These are phyloP conservation scores for Phorcus lineatus DNA, from an alignment of 2,888 invertebrate genomes.

Conservation along the genomic window DNA sequence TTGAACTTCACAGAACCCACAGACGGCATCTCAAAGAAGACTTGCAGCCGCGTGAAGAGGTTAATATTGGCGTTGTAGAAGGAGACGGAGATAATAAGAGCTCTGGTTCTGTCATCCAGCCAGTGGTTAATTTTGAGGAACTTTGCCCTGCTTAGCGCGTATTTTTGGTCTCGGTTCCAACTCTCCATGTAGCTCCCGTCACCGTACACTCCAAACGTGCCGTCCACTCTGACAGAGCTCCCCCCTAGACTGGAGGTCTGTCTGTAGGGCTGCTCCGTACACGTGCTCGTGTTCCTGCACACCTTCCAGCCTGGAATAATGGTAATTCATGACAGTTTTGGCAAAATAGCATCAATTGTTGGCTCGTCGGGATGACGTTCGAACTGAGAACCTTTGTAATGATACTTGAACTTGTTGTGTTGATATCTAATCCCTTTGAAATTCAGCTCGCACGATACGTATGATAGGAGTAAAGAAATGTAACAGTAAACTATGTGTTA, in stretches of 20 bases:
- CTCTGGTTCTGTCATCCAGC: slow-evolving; percentile 46
- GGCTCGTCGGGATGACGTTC: too few relatives aligned
- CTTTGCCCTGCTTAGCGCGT: slow-evolving; percentile 25
- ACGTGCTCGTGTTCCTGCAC: not conserved
- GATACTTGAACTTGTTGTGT: too few relatives aligned
- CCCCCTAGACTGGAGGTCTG: not conserved
- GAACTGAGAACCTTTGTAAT: too few relatives aligned
- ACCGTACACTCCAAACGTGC: slow-evolving; percentile 31
- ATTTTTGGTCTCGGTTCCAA: slow-evolving; percentile 28
- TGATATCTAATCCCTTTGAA: too few relatives aligned
- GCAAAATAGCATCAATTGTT: too few relatives aligned
- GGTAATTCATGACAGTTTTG: too few relatives aligned
- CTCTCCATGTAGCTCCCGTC: slow-evolving; percentile 39
- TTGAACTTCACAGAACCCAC: slow-evolving; percentile 26
- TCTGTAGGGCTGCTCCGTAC: not conserved
- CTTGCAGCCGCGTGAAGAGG: slow-evolving; percentile 35
- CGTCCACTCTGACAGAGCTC: slow-evolving; percentile 23
- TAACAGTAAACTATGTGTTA: too few relatives aligned
- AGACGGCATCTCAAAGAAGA: slow-evolving; percentile 38
- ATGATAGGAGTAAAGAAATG: too few relatives aligned
- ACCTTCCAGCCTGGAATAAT: not conserved
- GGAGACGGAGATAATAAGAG: slow-evolving; percentile 40
- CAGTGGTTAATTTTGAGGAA: slow-evolving; percentile 34
- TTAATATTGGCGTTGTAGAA: slow-evolving; percentile 43
- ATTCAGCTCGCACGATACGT: too few relatives aligned